phyloP scores from a whole-genome alignment of 2,113 vertebrate genomes.

The Grammomys surdaster region DNA sequence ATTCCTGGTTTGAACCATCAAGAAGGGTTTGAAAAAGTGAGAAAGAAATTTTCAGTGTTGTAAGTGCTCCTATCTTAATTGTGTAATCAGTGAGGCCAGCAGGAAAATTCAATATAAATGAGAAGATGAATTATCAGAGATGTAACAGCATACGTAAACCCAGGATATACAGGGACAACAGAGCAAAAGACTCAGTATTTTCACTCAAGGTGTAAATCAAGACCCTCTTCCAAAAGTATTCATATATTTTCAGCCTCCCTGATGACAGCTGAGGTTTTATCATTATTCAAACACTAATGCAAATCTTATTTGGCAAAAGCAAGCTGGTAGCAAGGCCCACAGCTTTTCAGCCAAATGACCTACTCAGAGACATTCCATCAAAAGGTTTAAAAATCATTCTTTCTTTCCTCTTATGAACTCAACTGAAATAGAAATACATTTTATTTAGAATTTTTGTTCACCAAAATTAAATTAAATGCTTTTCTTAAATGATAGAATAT shows the following conservation, averaged over 20 bases:
- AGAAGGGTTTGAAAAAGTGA: background rate
- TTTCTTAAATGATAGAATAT: background rate
- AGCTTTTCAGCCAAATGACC: no score
- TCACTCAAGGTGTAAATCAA: background rate
- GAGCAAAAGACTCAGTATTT: no score
- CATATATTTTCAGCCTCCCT: background rate
- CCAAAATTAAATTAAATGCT: background rate
- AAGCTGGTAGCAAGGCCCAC: background rate
- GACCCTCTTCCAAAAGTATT: background rate
- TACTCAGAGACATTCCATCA: background rate
- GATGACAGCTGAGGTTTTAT: background rate
- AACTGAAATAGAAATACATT: background rate
- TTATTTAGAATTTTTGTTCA: background rate
- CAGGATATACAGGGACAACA: no score
- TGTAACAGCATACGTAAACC: background rate
- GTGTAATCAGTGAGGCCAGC: background rate
- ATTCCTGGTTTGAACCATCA: background rate
- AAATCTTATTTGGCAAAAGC: background rate
- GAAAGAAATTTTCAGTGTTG: no score
- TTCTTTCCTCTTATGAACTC: background rate
- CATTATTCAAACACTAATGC: background rate
- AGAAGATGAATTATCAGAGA: background rate
- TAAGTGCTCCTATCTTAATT: background rate
- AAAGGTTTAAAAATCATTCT: background rate
- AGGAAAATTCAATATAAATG: no score